A percentile compares a stretch with the other conserved stretches of the same genome.
Conservation (phyloP, 2,113 vertebrate species). For the Uropsilus gracilis region DNA sequence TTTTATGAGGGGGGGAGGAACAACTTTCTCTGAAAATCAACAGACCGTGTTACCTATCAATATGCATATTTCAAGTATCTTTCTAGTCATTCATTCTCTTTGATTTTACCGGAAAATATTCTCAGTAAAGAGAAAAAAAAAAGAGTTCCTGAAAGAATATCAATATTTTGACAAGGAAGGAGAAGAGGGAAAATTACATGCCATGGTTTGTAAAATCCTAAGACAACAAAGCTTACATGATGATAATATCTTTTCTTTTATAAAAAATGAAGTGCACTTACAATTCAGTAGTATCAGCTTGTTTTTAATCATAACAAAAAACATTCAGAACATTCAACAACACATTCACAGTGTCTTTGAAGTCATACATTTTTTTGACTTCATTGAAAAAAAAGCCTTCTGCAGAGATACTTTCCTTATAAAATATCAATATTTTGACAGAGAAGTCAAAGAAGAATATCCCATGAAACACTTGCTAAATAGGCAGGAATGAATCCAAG, state of each 20-base stretch:
- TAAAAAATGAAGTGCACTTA: conserved; percentile 81
- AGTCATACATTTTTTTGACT: conserved; percentile 75
- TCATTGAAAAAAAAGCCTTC: conserved; percentile 76
- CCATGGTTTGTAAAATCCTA: conserved; percentile 81
- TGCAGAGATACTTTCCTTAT: conserved; percentile 48
- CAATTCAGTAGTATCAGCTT: conserved; percentile 74
- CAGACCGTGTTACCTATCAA: conserved; percentile 83
- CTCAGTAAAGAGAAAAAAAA: conserved; percentile 71
- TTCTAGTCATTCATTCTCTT: conserved; percentile 88
- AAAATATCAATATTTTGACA: conserved; percentile 78
- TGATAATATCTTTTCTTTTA: conserved; percentile 82
- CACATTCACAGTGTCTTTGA: conserved; percentile 70
- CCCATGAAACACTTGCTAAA: conserved; percentile 63
- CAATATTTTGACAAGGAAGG: conserved; percentile 87
- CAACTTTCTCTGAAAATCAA: conserved; percentile 84
- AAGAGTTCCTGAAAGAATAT: conserved; percentile 86
- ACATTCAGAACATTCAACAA: conserved; percentile 75
- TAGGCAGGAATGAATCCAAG: conserved; percentile 53
- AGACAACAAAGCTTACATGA: conserved; percentile 83
- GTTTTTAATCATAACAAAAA: conserved; percentile 77
- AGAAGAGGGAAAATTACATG: conserved; percentile 85
- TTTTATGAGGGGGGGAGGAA: conserved; percentile 69
- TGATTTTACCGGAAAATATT: conserved; percentile 86
- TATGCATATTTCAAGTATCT: conserved; percentile 87
- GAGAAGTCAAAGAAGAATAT: conserved; percentile 68